Evolutionary conservation across 2,888 invertebrate species (phyloP).

Genomic region (Lepidocyrtoides sp.): DNA sequence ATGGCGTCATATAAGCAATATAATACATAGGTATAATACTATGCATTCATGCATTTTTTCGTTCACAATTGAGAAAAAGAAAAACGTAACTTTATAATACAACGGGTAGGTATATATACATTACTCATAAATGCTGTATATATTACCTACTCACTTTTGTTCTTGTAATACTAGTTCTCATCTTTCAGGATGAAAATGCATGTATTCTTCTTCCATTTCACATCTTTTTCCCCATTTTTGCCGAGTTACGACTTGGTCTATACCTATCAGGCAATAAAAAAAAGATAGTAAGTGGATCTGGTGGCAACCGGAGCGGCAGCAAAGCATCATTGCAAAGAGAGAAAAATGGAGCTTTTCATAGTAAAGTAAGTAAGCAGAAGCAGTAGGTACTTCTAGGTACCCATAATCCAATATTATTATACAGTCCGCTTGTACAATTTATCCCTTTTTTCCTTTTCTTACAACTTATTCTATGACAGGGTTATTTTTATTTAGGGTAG

Average conservation of each 20-base stretch:
- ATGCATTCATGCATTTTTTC: constrained; percentile 60
- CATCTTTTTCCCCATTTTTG: constrained; percentile 32
- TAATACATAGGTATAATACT: background rate
- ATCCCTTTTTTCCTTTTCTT: constrained; percentile 53
- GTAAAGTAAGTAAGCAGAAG: background rate
- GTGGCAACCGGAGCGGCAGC: constrained; percentile 2
- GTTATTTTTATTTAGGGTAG: constrained; percentile 37
- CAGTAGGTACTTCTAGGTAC: constrained; percentile 10
- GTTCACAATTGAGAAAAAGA: constrained; percentile 36
- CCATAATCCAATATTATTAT: constrained; percentile 32
- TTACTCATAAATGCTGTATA: background rate
- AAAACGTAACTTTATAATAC: constrained; percentile 27
- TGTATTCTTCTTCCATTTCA: constrained; percentile 28
- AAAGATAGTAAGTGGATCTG: constrained; percentile 57
- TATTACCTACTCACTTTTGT: background rate
- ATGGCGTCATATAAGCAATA: background rate
- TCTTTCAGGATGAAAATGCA: constrained; percentile 3
- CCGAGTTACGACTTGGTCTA: constrained; percentile 38
- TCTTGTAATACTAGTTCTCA: constrained; percentile 3
- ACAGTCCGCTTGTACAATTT: constrained; percentile 59
- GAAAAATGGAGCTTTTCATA: background rate
- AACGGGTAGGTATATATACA: constrained; percentile 1
- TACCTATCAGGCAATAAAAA: constrained; percentile 51
- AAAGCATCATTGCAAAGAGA: background rate
- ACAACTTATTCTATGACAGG: background rate